phyloP scores from a whole-genome alignment of 2,888 invertebrate genomes.

The Leptinotarsa juncta region DNA sequence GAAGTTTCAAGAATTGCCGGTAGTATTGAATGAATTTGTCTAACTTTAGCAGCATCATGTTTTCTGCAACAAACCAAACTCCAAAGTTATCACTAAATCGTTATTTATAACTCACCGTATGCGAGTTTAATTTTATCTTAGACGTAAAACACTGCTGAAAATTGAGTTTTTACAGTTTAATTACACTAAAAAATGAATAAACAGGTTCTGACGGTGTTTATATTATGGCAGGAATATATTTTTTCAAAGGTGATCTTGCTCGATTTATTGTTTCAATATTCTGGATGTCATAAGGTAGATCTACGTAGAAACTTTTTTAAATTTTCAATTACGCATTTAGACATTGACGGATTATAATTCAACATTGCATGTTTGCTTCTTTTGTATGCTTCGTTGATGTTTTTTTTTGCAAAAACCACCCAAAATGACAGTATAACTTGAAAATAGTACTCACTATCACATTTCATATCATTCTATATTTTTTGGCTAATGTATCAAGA shows the following conservation, averaged over 20 bases:
- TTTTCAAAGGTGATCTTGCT: background rate
- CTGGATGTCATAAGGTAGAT: background rate
- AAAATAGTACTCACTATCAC: background rate
- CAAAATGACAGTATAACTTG: background rate
- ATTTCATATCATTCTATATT: no score
- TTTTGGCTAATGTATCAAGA: no score
- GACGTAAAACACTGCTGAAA: background rate
- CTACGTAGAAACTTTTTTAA: background rate
- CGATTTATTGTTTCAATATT: background rate
- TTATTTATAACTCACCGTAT: background rate
- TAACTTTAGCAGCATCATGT: no score
- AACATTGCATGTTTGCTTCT: conserved; percentile 1
- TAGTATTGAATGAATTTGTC: no score
- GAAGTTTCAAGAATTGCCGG: no score
- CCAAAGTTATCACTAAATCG: background rate
- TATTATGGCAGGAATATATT: background rate
- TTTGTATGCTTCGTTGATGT: background rate
- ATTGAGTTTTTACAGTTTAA: background rate
- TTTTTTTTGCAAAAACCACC: background rate
- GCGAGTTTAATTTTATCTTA: background rate
- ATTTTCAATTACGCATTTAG: background rate
- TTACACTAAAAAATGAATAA: background rate
- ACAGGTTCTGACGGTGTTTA: background rate
- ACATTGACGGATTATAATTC: background rate
- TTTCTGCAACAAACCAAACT: no score